A percentile compares a stretch with the other conserved stretches of the same genome.
Conservation (phyloP, 92 coral and sea anemone genomes). For the Porites divaricata region DNA sequence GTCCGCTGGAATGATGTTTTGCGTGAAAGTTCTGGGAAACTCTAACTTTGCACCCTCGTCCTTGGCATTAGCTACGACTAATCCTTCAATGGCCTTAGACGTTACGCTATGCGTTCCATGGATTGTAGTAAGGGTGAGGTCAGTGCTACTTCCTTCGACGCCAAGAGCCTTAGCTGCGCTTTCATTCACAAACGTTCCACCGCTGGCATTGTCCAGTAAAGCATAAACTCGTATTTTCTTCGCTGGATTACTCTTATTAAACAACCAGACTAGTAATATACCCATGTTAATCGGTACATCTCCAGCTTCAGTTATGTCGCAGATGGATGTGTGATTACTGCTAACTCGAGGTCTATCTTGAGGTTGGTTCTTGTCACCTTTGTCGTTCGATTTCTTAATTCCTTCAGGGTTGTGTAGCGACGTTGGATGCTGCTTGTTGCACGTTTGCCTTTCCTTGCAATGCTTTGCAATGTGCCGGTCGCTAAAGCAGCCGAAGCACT, state of each 20-base stretch:
- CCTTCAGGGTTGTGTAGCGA: conserved; percentile 59
- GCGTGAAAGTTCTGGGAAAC: conserved; percentile 52
- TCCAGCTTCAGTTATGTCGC: conserved; percentile 58
- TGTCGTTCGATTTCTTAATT: conserved; percentile 9
- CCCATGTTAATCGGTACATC: conserved; percentile 58
- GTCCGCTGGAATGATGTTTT: conserved; percentile 62
- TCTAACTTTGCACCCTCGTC: neutral
- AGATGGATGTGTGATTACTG: conserved; percentile 29
- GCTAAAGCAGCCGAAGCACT: conserved; percentile 67
- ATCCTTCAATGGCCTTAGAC: conserved; percentile 34
- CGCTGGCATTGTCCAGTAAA: conserved; percentile 70
- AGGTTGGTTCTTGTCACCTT: conserved; percentile 6
- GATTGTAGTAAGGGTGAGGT: conserved; percentile 57
- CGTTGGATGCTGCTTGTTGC: conserved; percentile 76
- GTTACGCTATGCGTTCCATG: conserved; percentile 35
- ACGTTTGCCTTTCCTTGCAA: conserved; percentile 52
- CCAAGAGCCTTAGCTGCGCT: conserved; percentile 3
- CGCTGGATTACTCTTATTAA: conserved; percentile 31
- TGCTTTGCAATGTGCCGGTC: conserved; percentile 63
- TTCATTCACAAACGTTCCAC: conserved; percentile 66
- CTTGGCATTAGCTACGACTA: conserved; percentile 12
- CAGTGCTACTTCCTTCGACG: neutral
- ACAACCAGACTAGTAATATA: conserved; percentile 50
- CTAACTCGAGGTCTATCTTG: conserved; percentile 4
- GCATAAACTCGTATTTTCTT: conserved; percentile 60